Evolutionary conservation across 1,140 invertebrate species (phyloP), one percentile per base, ranked within the genome.

Genomic region (Stegodyphus dumicola): DNA sequence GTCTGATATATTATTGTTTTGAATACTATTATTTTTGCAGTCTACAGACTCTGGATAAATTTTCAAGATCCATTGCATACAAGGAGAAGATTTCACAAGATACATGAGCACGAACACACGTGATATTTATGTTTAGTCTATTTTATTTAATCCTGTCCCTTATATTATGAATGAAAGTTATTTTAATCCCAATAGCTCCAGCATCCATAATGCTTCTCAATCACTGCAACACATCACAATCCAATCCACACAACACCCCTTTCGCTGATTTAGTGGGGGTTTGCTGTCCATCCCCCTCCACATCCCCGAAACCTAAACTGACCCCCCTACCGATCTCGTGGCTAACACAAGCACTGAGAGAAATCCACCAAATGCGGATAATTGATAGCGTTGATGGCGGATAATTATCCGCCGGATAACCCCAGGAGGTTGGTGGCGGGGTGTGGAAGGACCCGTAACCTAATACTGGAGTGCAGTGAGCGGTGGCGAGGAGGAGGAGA

Each of bases 381-480:
- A 85, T 77, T 85, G 73, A 85, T 85, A 85, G 83, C 74, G 83
- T 64, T 85, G 83, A 85, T 85, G 75, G 83, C 83, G 83, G 65
- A 85, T 85, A 85, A 85, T 85, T 85, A 85, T 77, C 83, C 83
- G 33, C 74, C n/a, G 56, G 17, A 54, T 64, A 51, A 54, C 56
- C 77, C 60, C 77, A 60, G 17, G 9, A n/a, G 33, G 33, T 33
- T 33, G 33, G 33, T 33, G 66, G 48, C 53, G 75, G 56, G 33
- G 33, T 33, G 33, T 33, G 33, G 33, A 33, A 33, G 33, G 33
- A 33, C 33, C 56, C 56, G 56, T 9, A 9, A 60, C 15, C 15
- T 9, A 15, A 15, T 9, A 60, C 56, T 9, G 15, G 56, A 60
- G 56, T 60, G 15, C 9, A 9, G 9, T 18, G 67, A 17, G 67